A percentile compares a stretch with the other conserved stretches of the same genome.
Evolutionary conservation across 2,113 vertebrate genomes (phyloP).

Genomic region (Cyphomyrus discorhynchus): DNA sequence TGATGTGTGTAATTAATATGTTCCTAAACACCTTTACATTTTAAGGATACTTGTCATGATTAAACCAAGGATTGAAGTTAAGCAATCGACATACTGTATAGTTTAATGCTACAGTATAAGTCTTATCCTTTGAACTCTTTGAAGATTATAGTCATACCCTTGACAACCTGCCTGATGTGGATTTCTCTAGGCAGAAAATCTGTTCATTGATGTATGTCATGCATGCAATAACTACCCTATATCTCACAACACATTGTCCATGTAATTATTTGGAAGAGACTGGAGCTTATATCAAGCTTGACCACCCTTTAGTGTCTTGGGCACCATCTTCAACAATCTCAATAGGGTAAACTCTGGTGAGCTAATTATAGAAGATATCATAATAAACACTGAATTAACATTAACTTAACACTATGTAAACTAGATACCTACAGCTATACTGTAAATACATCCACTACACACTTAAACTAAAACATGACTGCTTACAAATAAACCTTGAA

Average conservation of each 20-base stretch:
- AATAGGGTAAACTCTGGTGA: background rate
- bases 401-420: background rate
- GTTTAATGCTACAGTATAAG: background rate
- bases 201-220: background rate
- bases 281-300: background rate
- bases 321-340: background rate
- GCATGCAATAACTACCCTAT: background rate
- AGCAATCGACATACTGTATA: background rate
- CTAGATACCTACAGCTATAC: background rate
- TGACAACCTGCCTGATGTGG: background rate
- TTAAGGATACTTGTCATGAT: background rate
- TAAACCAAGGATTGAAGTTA: background rate
- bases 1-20: background rate
- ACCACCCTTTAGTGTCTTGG: background rate
- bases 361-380: background rate
- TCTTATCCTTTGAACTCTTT: background rate
- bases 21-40: background rate
- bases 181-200: constrained; percentile 3
- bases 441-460: background rate
- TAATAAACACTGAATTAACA: background rate
- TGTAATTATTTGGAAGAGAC: background rate
- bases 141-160: background rate
- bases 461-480: background rate
- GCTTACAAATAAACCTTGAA: background rate
- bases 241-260: background rate